Percentiles rank a stretch among this genome's conserved stretches.
Conservation (phyloP, 92 coral and sea anemone species). For the Siderastrea siderea region DNA sequence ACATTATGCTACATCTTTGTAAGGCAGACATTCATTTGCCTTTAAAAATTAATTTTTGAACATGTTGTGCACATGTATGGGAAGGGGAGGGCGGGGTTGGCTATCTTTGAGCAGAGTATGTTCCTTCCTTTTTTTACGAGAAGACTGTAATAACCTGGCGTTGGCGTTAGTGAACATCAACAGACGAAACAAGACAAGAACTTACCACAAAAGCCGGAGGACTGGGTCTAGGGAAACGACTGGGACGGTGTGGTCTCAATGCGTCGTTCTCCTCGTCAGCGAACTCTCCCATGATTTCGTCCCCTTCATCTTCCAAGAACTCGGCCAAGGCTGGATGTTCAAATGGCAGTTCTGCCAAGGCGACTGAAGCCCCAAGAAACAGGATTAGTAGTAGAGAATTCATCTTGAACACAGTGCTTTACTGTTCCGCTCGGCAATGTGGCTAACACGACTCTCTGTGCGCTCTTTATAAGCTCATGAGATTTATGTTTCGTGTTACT, state of each 20-base stretch:
- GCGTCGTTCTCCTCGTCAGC: neutral
- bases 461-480: neutral
- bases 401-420: neutral
- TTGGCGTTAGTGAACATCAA: too few relatives aligned
- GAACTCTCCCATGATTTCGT: neutral
- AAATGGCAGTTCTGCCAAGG: neutral
- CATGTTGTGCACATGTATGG: too few relatives aligned
- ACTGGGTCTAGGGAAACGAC: neutral
- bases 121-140: too few relatives aligned
- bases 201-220: too few relatives aligned
- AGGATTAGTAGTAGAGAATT: neutral
- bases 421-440: neutral
- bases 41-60: too few relatives aligned
- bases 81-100: too few relatives aligned
- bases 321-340: neutral
- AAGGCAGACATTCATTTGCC: too few relatives aligned
- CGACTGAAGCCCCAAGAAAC: neutral
- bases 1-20: too few relatives aligned
- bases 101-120: too few relatives aligned
- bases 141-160: too few relatives aligned
- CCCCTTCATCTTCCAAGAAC: neutral
- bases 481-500: neutral
- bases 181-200: too few relatives aligned
- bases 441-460: neutral
- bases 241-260: neutral